These are phyloP conservation scores for Drosophila virilis DNA, from an alignment of 1,140 invertebrate species.

Conservation along the genomic window DNA sequence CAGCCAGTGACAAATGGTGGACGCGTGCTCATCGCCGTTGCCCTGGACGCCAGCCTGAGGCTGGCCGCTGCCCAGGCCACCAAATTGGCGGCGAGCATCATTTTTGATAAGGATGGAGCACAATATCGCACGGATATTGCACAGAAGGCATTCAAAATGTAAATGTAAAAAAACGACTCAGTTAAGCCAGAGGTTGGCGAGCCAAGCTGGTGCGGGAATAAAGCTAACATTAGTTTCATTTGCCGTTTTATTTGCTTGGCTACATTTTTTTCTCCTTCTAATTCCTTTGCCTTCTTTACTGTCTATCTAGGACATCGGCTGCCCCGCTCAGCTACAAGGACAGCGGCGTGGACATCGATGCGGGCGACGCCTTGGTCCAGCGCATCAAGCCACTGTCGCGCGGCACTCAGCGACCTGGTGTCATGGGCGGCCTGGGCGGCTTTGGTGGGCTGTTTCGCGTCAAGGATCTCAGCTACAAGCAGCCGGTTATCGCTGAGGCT, in stretches of 20 bases:
- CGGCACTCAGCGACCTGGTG: constrained; percentile 89
- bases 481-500: constrained; percentile 96
- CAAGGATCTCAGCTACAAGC: constrained; percentile 86
- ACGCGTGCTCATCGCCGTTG: constrained; percentile 93
- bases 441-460: constrained; percentile 97
- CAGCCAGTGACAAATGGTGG: constrained; percentile 95
- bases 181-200: too few relatives aligned
- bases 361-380: constrained; percentile 93
- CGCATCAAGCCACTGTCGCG: constrained; percentile 92
- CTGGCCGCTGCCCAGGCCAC: constrained; percentile 84
- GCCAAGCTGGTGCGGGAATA: too few relatives aligned
- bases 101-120: constrained; percentile 90
- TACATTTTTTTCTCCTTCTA: background rate
- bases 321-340: constrained; percentile 92
- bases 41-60: constrained; percentile 88
- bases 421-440: constrained; percentile 92
- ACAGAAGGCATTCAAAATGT: constrained; percentile 93
- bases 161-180: constrained; percentile 56
- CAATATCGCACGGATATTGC: constrained; percentile 96
- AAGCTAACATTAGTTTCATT: too few relatives aligned
- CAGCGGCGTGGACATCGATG: constrained; percentile 96
- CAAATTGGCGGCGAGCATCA: constrained; percentile 89
- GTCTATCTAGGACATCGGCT: constrained; percentile 70
- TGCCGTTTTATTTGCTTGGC: background rate
- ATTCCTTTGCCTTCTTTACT: background rate